A percentile compares a stretch with the other conserved stretches of the same genome.
Evolutionary conservation across 23 tunicate species (phyloP).

Genomic region (Ascidia mentula): DNA sequence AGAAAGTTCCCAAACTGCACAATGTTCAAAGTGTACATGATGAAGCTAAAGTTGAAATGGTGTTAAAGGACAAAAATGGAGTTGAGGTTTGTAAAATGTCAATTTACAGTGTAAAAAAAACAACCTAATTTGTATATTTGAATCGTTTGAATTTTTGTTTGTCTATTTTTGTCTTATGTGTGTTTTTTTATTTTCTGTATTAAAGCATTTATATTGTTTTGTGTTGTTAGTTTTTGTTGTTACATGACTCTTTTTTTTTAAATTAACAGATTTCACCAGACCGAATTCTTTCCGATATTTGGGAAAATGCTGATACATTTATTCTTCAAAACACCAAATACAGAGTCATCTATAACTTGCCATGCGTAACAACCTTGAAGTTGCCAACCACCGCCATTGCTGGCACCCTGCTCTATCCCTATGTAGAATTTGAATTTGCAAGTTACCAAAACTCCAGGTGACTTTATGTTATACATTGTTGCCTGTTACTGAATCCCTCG

Average conservation of each 20-base stretch:
- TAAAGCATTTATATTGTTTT: neutral
- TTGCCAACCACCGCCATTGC: conserved; percentile 29
- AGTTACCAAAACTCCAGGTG: conserved; percentile 41
- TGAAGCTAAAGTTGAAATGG: neutral
- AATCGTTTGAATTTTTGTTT: neutral
- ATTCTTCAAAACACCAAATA: conserved; percentile 25
- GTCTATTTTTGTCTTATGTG: neutral
- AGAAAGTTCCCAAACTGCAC: neutral
- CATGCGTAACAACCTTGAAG: conserved; percentile 32
- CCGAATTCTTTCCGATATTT: conserved; percentile 25
- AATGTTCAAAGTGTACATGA: neutral
- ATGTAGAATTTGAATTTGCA: conserved; percentile 29
- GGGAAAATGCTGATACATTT: conserved; percentile 30
- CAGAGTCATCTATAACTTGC: conserved; percentile 46
- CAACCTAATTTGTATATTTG: neutral
- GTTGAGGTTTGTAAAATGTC: neutral
- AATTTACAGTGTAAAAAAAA: too few species aligned
- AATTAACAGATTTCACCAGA: neutral
- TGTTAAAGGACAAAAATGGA: neutral
- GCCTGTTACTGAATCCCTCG: neutral
- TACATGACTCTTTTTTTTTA: neutral
- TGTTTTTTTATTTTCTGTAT: neutral
- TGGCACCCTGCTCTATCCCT: conserved; percentile 48
- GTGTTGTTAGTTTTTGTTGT: neutral
- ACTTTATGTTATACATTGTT: neutral